phyloP scores from a whole-genome alignment of 2,888 invertebrate species.

The Aphidoletes aphidimyza region DNA sequence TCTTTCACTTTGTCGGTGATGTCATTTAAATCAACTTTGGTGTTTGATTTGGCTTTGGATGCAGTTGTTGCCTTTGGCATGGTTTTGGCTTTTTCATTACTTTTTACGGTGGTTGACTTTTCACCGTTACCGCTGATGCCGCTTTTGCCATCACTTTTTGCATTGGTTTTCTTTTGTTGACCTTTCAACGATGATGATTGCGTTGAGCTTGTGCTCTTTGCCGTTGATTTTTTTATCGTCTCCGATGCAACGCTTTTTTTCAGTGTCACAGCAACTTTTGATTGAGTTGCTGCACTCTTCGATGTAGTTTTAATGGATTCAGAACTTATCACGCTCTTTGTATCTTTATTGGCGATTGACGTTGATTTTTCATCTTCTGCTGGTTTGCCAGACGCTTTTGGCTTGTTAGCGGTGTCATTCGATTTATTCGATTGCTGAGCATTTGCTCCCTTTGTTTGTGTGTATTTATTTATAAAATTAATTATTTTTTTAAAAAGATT shows the following conservation, averaged over 20 bases:
- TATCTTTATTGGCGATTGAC: not conserved
- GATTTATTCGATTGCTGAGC: slow-evolving; percentile 6
- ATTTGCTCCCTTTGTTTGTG: not conserved
- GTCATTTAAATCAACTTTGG: not conserved
- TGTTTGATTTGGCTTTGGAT: slow-evolving; percentile 5
- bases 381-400: not conserved
- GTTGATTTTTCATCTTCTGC: not conserved
- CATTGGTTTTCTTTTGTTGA: slow-evolving; percentile 2
- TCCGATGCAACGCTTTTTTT: not conserved
- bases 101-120: slow-evolving; percentile 24
- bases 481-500: not conserved
- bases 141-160: not conserved
- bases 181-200: not conserved
- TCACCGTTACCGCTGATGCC: too few species aligned
- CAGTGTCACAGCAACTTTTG: not conserved
- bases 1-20: slow-evolving; percentile 17
- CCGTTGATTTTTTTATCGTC: not conserved
- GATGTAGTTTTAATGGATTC: not conserved
- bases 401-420: not conserved
- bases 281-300: not conserved
- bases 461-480: slow-evolving; percentile 8
- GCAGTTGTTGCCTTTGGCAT: slow-evolving; percentile 2
- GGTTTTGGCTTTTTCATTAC: not conserved
- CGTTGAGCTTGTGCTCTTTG: not conserved
- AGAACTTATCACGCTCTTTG: not conserved